Evolutionary conservation across 2,888 invertebrate species (phyloP).

Genomic region (Acanthoscelides obtectus): DNA sequence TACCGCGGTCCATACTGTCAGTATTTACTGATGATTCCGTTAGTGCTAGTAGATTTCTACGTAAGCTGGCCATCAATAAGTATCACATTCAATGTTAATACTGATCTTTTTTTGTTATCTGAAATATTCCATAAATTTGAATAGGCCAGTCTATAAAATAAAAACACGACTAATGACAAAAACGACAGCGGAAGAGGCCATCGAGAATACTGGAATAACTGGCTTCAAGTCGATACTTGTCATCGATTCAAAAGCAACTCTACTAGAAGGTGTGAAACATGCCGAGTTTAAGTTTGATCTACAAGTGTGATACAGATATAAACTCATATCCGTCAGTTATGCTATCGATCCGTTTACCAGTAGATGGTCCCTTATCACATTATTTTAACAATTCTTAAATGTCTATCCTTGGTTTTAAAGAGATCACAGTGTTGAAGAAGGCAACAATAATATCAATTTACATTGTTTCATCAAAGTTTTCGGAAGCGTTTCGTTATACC

Average conservation of each 20-base stretch:
- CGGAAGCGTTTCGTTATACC: not conserved
- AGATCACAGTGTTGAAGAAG: slow-evolving; percentile 47
- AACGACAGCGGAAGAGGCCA: too few relatives aligned
- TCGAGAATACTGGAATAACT: too few relatives aligned
- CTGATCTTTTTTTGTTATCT: too few relatives aligned
- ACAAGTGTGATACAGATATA: slow-evolving; percentile 11
- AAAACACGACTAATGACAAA: too few relatives aligned
- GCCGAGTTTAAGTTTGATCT: not conserved
- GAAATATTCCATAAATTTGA: too few relatives aligned
- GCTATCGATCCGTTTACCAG: slow-evolving; percentile 8
- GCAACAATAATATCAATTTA: slow-evolving; percentile 35
- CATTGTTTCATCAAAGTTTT: not conserved
- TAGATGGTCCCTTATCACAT: slow-evolving; percentile 42
- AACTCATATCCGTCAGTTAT: slow-evolving; percentile 24
- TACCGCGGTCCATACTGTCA: too few relatives aligned
- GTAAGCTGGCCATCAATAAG: too few relatives aligned
- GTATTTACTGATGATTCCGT: too few relatives aligned
- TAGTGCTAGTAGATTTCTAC: too few relatives aligned
- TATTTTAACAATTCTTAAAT: slow-evolving; percentile 26
- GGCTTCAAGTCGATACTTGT: too few relatives aligned
- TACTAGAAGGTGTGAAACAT: not conserved
- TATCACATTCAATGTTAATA: too few relatives aligned
- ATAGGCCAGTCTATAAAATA: too few relatives aligned
- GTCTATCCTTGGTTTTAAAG: slow-evolving; percentile 33
- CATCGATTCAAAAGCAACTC: not conserved